These are phyloP conservation scores for Abrostola tripartita DNA, from an alignment of 2,888 invertebrate species.

Conservation along the genomic window DNA sequence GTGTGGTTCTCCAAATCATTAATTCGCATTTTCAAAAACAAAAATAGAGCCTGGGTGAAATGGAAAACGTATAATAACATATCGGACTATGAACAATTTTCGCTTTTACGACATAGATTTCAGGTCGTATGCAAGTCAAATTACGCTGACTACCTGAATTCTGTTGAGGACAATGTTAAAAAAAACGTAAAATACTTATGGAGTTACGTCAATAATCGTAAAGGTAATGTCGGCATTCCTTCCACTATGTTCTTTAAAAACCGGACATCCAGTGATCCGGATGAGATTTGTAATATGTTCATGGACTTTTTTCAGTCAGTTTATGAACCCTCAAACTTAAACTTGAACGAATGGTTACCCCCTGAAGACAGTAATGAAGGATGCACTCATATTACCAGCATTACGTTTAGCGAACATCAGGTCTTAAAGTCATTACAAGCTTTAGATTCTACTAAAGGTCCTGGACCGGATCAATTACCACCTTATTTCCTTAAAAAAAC, in stretches of 20 bases:
- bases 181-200: background rate
- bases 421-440: background rate
- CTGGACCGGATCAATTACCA: conserved; percentile 1
- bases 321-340: background rate
- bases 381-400: background rate
- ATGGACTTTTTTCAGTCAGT: background rate
- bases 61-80: conserved; percentile 36
- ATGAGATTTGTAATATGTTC: conserved; percentile 1
- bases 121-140: background rate
- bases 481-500: background rate
- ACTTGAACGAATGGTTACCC: background rate
- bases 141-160: background rate
- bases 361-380: background rate
- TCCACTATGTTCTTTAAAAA: conserved; percentile 1
- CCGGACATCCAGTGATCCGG: background rate
- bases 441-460: background rate
- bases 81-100: conserved; percentile 27
- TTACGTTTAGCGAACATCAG: background rate
- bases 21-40: conserved; percentile 29
- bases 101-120: conserved; percentile 1
- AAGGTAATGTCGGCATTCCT: background rate
- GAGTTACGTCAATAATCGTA: background rate
- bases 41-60: conserved; percentile 32
- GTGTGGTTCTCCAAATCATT: conserved; percentile 23
- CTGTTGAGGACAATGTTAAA: background rate